A percentile compares a stretch with the other conserved stretches of the same genome.
Conservation (phyloP, 2,113 vertebrate genomes). For the Ptyas mucosa region DNA sequence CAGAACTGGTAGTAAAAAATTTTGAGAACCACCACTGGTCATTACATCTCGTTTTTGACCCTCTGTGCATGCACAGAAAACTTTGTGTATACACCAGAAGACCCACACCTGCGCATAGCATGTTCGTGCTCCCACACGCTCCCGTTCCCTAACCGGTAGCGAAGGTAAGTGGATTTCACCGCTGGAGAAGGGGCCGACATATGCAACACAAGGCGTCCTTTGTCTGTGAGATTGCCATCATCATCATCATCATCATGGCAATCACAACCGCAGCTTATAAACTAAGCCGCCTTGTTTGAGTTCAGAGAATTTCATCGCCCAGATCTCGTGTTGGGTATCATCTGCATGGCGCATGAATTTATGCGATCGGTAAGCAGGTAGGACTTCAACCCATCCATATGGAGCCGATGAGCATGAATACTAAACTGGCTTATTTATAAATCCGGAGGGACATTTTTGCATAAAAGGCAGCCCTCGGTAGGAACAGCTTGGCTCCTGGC, state of each 20-base stretch:
- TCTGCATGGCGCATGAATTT: background rate
- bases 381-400: background rate
- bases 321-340: too few relatives aligned
- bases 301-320: background rate
- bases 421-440: background rate
- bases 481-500: background rate
- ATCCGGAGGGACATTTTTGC: background rate
- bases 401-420: background rate
- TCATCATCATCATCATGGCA: background rate
- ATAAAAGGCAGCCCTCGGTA: background rate
- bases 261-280: background rate
- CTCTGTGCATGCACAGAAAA: too few relatives aligned
- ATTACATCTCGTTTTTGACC: too few relatives aligned
- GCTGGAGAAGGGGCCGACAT: background rate
- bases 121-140: too few relatives aligned
- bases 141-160: too few relatives aligned
- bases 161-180: too few relatives aligned
- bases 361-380: background rate
- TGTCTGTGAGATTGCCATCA: background rate
- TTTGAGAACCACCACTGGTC: too few relatives aligned
- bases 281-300: background rate
- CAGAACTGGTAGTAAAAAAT: too few relatives aligned
- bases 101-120: too few relatives aligned
- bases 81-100: too few relatives aligned
- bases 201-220: background rate